A percentile compares a stretch with the other conserved stretches of the same genome.
These are phyloP conservation scores for Chelonus formosanus DNA, from an alignment of 2,888 invertebrate species.

Conservation along the genomic window DNA sequence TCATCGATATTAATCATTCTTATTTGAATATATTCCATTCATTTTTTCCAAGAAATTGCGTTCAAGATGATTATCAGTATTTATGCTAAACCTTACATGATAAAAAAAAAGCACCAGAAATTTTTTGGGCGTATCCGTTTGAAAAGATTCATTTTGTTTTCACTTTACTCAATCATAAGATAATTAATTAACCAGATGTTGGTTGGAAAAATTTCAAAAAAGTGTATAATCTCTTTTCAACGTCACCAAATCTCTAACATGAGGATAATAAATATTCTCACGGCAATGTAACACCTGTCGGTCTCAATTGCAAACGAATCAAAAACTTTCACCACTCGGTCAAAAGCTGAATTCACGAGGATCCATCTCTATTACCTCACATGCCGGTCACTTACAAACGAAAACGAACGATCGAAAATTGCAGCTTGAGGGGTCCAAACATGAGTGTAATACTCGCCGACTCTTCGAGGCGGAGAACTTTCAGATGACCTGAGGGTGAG, in stretches of 20 bases:
- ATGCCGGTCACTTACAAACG: constrained; percentile 20
- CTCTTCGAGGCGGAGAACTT: constrained; percentile 37
- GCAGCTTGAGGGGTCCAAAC: constrained; percentile 29
- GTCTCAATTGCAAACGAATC: constrained; percentile 19
- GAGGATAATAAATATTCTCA: constrained; percentile 1
- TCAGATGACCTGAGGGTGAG: constrained; percentile 56
- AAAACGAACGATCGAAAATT: constrained; percentile 37
- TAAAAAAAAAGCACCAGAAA: too few species aligned
- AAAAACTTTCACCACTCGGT: constrained; percentile 22
- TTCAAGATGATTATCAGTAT: too few species aligned
- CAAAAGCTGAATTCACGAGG: constrained; percentile 25
- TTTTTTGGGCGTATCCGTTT: too few species aligned
- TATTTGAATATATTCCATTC: too few species aligned
- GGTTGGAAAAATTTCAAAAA: too few species aligned
- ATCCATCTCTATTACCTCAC: constrained; percentile 11
- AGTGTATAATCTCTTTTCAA: background rate
- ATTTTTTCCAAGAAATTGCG: too few species aligned
- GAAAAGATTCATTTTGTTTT: too few species aligned
- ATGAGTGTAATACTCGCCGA: constrained; percentile 17
- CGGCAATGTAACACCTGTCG: constrained; percentile 10
- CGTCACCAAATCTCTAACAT: background rate
- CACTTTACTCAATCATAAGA: too few species aligned
- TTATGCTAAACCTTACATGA: too few species aligned
- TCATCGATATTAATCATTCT: too few species aligned
- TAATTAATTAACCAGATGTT: too few species aligned